Conservation (phyloP, 2,797 vertebrate genomes). For the Sebastes steindachneri region DNA sequence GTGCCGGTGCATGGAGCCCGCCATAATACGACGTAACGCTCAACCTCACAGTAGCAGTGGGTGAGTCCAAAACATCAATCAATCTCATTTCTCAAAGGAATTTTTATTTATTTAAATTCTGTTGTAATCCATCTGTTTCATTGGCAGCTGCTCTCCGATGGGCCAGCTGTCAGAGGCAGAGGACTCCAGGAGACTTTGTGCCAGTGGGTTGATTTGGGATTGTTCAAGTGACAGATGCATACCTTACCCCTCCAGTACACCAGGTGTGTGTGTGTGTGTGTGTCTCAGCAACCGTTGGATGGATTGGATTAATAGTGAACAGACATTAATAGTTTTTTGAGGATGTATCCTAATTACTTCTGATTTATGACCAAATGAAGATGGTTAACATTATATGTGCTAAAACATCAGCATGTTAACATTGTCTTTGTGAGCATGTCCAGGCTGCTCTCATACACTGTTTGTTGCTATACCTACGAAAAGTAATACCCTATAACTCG, state of each 20-base stretch:
- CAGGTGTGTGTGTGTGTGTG: constrained; percentile 47
- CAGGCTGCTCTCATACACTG: neutral
- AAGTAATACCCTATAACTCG: neutral
- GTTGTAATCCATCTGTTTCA: neutral
- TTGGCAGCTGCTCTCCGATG: constrained; percentile 75
- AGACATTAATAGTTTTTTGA: neutral
- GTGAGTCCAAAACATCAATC: constrained; percentile 61
- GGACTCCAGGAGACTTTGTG: constrained; percentile 88
- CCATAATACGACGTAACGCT: constrained; percentile 85
- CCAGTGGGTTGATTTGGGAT: constrained; percentile 91
- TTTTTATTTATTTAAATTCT: neutral
- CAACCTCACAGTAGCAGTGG: constrained; percentile 70
- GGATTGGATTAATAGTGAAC: neutral
- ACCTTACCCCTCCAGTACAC: constrained; percentile 77
- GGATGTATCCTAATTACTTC: neutral
- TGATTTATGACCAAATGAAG: neutral
- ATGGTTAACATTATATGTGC: neutral
- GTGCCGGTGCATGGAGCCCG: constrained; percentile 89
- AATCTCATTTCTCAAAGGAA: neutral
- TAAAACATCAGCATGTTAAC: neutral
- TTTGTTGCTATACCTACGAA: neutral
- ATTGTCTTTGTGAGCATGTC: neutral
- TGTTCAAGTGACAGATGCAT: constrained; percentile 90
- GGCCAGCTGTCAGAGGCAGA: constrained; percentile 79
- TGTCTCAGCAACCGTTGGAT: neutral